Evolutionary conservation across 2,888 invertebrate genomes (phyloP).

Genomic region (Disparrhopalites patrizii): DNA sequence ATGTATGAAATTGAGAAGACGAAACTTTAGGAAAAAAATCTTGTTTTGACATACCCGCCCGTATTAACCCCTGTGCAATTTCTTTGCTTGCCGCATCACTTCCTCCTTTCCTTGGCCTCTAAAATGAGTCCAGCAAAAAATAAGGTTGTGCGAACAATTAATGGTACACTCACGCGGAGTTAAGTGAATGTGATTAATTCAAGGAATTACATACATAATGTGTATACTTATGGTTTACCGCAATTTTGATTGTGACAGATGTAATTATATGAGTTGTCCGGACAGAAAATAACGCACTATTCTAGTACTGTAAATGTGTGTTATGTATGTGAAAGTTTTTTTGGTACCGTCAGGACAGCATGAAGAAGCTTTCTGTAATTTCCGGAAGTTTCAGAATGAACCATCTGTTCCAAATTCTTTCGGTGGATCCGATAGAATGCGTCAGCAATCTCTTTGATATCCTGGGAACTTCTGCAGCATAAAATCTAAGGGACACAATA

Average conservation of each 20-base stretch:
- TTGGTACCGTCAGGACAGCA: slow-evolving; percentile 6
- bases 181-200: not conserved
- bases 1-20: not conserved
- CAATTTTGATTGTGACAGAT: too few species aligned
- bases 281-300: too few species aligned
- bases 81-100: not conserved
- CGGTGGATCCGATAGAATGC: not conserved
- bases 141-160: not conserved
- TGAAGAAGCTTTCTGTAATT: slow-evolving; percentile 4
- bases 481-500: slow-evolving; percentile 6
- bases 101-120: not conserved
- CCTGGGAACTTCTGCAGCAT: slow-evolving; percentile 1
- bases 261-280: too few species aligned
- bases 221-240: too few species aligned
- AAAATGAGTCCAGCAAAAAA: not conserved
- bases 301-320: too few species aligned
- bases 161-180: too few species aligned
- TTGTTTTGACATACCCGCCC: slow-evolving; percentile 15
- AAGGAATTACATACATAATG: too few species aligned
- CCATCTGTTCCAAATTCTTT: not conserved
- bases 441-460: not conserved
- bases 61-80: slow-evolving; percentile 10
- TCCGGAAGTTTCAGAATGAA: slow-evolving; percentile 14
- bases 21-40: too few species aligned
- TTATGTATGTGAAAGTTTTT: too few species aligned